Conservation (phyloP, 2,797 vertebrate species). For the Chloroceryle amazona region DNA sequence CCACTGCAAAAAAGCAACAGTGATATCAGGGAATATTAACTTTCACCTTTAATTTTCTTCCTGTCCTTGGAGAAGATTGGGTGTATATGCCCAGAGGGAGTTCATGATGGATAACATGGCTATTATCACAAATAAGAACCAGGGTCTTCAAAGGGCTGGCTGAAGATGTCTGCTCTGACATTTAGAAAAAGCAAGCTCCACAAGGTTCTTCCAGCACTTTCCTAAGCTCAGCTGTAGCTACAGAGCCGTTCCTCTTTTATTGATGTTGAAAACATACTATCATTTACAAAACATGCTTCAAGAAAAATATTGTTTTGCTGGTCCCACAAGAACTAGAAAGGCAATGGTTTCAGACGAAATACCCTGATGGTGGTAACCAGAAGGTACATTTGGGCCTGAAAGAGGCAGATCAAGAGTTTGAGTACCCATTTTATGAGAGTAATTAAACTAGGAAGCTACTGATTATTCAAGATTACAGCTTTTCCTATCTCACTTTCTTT, state of each 20-base stretch:
- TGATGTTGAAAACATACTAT: neutral
- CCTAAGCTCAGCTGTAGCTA: neutral
- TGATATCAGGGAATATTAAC: neutral
- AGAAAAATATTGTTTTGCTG: neutral
- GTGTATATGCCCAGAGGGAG: neutral
- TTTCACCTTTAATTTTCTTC: neutral
- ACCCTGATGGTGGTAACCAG: neutral
- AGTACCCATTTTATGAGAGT: neutral
- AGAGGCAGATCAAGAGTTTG: neutral
- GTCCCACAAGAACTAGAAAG: neutral
- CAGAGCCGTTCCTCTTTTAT: neutral
- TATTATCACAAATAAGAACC: neutral
- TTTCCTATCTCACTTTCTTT: neutral
- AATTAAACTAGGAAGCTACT: neutral
- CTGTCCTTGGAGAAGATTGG: neutral
- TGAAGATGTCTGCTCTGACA: neutral
- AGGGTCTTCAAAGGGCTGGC: neutral
- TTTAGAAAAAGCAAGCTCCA: neutral
- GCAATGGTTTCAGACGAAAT: neutral
- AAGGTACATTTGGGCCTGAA: neutral
- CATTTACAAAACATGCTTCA: neutral
- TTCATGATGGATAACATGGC: accelerated
- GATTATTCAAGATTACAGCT: neutral
- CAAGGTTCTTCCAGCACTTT: neutral
- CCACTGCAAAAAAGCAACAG: neutral